These are phyloP conservation scores for Scaeva pyrastri DNA, from an alignment of 2,888 invertebrate genomes.

Conservation along the genomic window DNA sequence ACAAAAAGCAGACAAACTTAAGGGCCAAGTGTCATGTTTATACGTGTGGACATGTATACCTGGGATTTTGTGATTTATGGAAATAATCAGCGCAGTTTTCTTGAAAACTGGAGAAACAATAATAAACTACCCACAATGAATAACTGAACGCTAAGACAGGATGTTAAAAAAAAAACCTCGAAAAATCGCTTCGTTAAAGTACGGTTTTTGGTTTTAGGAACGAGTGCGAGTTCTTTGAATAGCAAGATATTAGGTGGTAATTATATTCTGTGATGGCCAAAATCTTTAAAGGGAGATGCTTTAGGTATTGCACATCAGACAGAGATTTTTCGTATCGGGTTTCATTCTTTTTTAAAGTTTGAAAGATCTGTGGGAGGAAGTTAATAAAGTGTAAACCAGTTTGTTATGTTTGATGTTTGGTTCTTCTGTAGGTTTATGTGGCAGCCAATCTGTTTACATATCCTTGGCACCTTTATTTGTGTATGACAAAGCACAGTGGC, in stretches of 20 bases:
- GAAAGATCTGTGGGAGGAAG: conserved; percentile 57
- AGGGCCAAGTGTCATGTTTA: conserved; percentile 70
- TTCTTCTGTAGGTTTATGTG: neutral
- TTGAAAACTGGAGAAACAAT: conserved; percentile 35
- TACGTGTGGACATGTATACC: conserved; percentile 45
- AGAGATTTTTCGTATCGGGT: conserved; percentile 35
- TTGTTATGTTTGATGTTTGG: conserved; percentile 7
- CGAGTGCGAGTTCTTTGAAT: conserved; percentile 33
- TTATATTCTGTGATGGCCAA: conserved; percentile 46
- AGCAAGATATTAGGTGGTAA: conserved; percentile 74
- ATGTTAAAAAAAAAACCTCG: conserved; percentile 43
- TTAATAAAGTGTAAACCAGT: conserved; percentile 59
- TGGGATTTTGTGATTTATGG: conserved; percentile 72
- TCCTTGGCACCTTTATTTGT: conserved; percentile 40
- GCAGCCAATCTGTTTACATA: conserved; percentile 56
- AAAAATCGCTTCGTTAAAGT: conserved; percentile 42
- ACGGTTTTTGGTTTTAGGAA: conserved; percentile 37
- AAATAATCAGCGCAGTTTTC: conserved; percentile 64
- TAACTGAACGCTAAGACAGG: conserved; percentile 57
- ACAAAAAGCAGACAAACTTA: conserved; percentile 47
- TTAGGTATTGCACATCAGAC: conserved; percentile 53
- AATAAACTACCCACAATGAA: conserved; percentile 20
- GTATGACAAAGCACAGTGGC: conserved; percentile 19
- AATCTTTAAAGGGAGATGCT: conserved; percentile 34
- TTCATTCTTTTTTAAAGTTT: conserved; percentile 46